phyloP scores from a whole-genome alignment of 2,113 vertebrate genomes.

The Phycodurus eques region DNA sequence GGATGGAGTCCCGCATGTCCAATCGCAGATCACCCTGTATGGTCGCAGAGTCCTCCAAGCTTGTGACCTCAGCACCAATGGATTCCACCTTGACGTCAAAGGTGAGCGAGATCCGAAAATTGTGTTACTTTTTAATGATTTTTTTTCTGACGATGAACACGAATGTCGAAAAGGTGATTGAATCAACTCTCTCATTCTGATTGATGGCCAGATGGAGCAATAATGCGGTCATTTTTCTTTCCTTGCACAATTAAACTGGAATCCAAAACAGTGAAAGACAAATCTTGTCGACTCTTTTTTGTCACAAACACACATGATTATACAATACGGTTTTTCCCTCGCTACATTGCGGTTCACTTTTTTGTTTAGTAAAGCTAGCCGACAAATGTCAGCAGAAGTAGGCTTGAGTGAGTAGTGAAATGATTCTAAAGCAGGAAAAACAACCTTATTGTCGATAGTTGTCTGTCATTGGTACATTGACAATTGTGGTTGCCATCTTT shows the following conservation, averaged over 20 bases:
- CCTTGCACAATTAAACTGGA: constrained; percentile 15
- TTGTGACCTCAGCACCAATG: constrained; percentile 79
- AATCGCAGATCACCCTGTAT: constrained; percentile 89
- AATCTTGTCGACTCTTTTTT: background rate
- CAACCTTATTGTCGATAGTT: no score
- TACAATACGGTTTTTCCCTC: background rate
- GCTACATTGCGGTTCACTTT: background rate
- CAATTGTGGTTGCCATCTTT: no score
- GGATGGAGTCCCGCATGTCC: constrained; percentile 85
- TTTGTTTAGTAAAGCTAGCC: background rate
- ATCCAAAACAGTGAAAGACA: background rate
- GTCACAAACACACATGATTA: background rate
- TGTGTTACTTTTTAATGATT: background rate
- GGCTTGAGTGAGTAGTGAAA: background rate
- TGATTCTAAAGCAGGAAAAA: background rate
- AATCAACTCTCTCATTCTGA: constrained; percentile 35
- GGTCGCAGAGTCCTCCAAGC: constrained; percentile 87
- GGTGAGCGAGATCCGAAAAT: constrained; percentile 68
- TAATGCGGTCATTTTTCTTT: constrained; percentile 28
- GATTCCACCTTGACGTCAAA: constrained; percentile 79
- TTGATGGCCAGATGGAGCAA: constrained; percentile 28
- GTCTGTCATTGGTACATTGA: no score
- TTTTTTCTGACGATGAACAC: background rate
- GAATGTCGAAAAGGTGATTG: constrained; percentile 29
- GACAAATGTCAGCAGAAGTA: background rate